Evolutionary conservation across 2,113 vertebrate species (phyloP), one percentile per base, ranked within the genome.

Genomic region (Rhodinocichla rosea): DNA sequence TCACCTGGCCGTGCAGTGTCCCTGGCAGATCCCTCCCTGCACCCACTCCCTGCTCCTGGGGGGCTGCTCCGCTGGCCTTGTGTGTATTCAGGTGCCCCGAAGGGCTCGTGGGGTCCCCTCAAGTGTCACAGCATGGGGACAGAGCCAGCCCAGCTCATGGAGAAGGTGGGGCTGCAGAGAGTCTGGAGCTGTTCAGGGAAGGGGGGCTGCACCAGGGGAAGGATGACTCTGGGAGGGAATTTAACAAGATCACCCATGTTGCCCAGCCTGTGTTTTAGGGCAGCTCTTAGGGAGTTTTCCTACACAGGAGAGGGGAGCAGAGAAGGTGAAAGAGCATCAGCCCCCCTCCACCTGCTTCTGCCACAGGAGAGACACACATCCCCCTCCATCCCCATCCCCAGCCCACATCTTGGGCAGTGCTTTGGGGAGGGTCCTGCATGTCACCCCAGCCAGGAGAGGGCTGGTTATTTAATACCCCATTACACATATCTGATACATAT

Each of bases 181-280:
- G 7, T 1, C 59, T 17, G 3, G 17, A 37, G 24, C 50, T 64
- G 23, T 16, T 47, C 21, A 2, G 6, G n/a, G 13, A 7, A 2
- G 2, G 4, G 7, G 5, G 6, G 1, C 22, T 73, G 23, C 19
- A 20, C 8, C 0, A 0, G 4, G 6, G 12, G 3, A 19, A 28
- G 50, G 33, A 30, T 62, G 42, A 56, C 8, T 15, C 12, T 8
- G 7, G 26, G 10, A 40, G 27, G 13, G 26, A 24, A 1, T 30
- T 49, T 19, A 45, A 39, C 3, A 6, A 26, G 10, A 12, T 24
- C 33, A 27, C 17, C 16, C 32, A 5, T 3, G 0, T 15, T 68
- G n/a, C 21, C 26, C 21, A 35, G 2, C 6, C 11, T 35, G 37
- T 17, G 44, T 47, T 83, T 52, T 22, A 30, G 37, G 11, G 6